Conservation (phyloP, 2,797 vertebrate genomes). For the Gymnothorax reevesii region DNA sequence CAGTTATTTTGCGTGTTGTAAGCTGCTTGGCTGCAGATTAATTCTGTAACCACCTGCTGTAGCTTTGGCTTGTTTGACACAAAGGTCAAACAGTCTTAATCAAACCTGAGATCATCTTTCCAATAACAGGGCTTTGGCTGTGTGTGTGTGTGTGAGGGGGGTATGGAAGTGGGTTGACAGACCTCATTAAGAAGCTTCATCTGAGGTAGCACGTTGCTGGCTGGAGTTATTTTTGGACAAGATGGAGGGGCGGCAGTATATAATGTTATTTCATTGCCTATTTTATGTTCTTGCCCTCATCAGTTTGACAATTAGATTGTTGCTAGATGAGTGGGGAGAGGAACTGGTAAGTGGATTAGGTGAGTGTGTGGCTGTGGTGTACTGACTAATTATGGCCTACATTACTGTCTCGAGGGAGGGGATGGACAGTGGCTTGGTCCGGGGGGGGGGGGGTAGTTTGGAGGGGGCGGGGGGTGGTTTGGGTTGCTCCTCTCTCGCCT, state of each 20-base stretch:
- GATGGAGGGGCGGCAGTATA: constrained; percentile 46
- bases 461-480: neutral
- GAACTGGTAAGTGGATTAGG: constrained; percentile 78
- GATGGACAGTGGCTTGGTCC: constrained; percentile 11
- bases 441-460: constrained; percentile 45
- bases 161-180: no score
- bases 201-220: constrained; percentile 39
- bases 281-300: constrained; percentile 83
- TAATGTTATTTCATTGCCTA: constrained; percentile 81
- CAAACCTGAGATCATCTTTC: constrained; percentile 35
- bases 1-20: neutral
- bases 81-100: constrained; percentile 45
- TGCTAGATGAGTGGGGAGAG: constrained; percentile 68
- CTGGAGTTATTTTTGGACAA: constrained; percentile 34
- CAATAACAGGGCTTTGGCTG: constrained; percentile 28
- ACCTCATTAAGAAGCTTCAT: constrained; percentile 5
- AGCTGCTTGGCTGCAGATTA: neutral
- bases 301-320: constrained; percentile 80
- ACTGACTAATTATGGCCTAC: constrained; percentile 65
- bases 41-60: constrained; percentile 26
- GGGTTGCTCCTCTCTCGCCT: constrained; percentile 51
- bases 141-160: neutral
- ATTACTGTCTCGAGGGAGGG: constrained; percentile 23
- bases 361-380: constrained; percentile 64
- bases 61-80: constrained; percentile 43